Percentiles rank a stretch among this genome's conserved stretches.
Evolutionary conservation across 2,797 vertebrate species (phyloP).

Genomic region (Lindbergichthys nudifrons): DNA sequence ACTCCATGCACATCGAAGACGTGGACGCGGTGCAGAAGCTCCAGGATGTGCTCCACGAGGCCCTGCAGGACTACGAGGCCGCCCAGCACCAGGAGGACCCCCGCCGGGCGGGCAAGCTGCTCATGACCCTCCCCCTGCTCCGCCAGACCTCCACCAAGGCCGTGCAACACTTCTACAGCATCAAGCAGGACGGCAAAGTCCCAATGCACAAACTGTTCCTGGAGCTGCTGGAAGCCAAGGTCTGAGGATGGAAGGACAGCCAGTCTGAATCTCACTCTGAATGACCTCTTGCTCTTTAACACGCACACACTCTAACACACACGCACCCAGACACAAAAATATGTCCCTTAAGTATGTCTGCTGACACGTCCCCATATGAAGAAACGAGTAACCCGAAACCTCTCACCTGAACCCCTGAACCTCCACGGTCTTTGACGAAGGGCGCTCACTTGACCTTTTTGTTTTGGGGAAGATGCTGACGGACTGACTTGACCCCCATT

Average conservation of each 20-base stretch:
- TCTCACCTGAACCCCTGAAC: slow-evolving; percentile 58
- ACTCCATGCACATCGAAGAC: slow-evolving; percentile 99
- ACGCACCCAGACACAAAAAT: slow-evolving; percentile 43
- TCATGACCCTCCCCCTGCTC: slow-evolving; percentile 98
- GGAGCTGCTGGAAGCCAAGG: slow-evolving; percentile 99
- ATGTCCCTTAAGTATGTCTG: slow-evolving; percentile 55
- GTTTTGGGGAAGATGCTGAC: slow-evolving; percentile 65
- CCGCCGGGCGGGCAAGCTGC: slow-evolving; percentile 95
- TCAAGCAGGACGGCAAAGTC: slow-evolving; percentile 99
- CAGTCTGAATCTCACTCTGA: slow-evolving; percentile 66
- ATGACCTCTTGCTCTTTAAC: slow-evolving; percentile 78
- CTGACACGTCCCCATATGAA: slow-evolving; percentile 55
- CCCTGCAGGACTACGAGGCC: slow-evolving; percentile 97
- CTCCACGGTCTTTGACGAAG: slow-evolving; percentile 54
- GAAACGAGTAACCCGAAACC: slow-evolving; percentile 49
- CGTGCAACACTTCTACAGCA: slow-evolving; percentile 99
- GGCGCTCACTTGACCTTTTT: slow-evolving; percentile 61
- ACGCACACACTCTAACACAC: slow-evolving; percentile 39
- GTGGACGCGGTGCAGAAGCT: slow-evolving; percentile 99
- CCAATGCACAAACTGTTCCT: slow-evolving; percentile 99
- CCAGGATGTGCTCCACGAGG: slow-evolving; percentile 98
- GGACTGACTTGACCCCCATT: slow-evolving; percentile 58
- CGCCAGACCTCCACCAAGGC: slow-evolving; percentile 99
- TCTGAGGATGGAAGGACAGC: slow-evolving; percentile 83
- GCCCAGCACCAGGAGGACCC: slow-evolving; percentile 97